phyloP scores from a whole-genome alignment of 2,888 invertebrate species.

The Spatulosminthurus flaviceps region DNA sequence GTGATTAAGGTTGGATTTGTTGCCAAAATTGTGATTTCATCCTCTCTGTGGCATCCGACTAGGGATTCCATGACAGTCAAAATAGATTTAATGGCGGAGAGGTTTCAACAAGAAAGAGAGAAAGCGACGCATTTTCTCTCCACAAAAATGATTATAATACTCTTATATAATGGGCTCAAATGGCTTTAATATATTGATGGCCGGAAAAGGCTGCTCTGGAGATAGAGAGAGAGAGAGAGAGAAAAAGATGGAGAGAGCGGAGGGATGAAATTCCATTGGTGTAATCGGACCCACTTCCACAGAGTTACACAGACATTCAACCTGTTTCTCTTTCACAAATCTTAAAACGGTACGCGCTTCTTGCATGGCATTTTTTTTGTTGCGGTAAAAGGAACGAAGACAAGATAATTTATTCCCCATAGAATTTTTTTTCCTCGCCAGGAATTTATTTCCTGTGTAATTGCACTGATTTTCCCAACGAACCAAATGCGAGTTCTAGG shows the following conservation, averaged over 20 bases:
- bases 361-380: neutral
- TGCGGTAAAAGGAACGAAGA: constrained; percentile 15
- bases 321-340: constrained; percentile 21
- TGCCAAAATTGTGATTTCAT: constrained; percentile 8
- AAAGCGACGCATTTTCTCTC: constrained; percentile 1
- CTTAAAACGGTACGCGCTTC: neutral
- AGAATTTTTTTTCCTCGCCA: constrained; percentile 21
- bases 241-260: constrained; percentile 11
- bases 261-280: constrained; percentile 8
- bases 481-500: neutral
- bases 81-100: neutral
- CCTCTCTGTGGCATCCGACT: neutral
- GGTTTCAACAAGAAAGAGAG: neutral
- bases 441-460: constrained; percentile 43
- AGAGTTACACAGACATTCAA: neutral
- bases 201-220: neutral
- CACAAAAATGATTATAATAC: constrained; percentile 8
- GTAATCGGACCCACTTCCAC: neutral
- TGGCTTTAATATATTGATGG: constrained; percentile 19
- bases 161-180: neutral
- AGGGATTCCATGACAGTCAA: constrained; percentile 8
- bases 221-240: neutral
- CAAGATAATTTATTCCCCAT: constrained; percentile 34
- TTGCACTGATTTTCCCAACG: constrained; percentile 27
- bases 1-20: constrained; percentile 33